phyloP scores from a whole-genome alignment of 37 sponge, comb jelly and placozoan genomes.

The Cliona cf. orientalis region DNA sequence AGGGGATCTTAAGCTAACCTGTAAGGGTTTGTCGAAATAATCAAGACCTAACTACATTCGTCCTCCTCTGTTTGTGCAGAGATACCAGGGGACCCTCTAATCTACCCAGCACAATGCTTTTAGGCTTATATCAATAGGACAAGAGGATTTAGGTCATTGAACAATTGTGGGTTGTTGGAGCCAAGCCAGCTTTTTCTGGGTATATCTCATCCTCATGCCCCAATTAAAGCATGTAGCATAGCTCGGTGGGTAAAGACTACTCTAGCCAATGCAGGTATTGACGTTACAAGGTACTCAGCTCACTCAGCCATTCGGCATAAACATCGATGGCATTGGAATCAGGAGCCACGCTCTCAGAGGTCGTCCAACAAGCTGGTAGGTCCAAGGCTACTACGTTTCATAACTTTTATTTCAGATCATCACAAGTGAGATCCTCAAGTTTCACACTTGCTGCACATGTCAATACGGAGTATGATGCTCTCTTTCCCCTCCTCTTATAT shows the following conservation, averaged over 20 bases:
- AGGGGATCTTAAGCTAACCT: no score
- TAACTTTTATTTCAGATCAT: not conserved
- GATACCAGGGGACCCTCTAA: not conserved
- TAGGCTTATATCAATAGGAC: not conserved
- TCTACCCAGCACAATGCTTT: no score
- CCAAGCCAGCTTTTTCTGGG: not conserved
- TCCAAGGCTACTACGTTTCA: not conserved
- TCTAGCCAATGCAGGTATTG: not conserved
- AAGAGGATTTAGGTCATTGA: not conserved
- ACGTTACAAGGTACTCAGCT: not conserved
- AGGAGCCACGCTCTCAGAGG: not conserved
- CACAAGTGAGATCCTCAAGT: not conserved
- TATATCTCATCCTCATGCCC: no score
- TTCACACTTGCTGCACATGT: not conserved
- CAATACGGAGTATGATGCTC: no score
- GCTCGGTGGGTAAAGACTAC: not conserved
- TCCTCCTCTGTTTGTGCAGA: not conserved
- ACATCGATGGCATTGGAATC: not conserved
- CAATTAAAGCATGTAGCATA: not conserved
- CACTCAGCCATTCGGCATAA: not conserved
- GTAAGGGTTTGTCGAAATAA: not conserved
- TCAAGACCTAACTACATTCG: not conserved
- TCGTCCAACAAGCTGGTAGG: not conserved
- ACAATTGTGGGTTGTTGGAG: not conserved
- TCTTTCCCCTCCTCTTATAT: no score